A percentile compares a stretch with the other conserved stretches of the same genome.
Evolutionary conservation across 2,888 invertebrate species (phyloP).

Genomic region (Scaptomyza tumidula): DNA sequence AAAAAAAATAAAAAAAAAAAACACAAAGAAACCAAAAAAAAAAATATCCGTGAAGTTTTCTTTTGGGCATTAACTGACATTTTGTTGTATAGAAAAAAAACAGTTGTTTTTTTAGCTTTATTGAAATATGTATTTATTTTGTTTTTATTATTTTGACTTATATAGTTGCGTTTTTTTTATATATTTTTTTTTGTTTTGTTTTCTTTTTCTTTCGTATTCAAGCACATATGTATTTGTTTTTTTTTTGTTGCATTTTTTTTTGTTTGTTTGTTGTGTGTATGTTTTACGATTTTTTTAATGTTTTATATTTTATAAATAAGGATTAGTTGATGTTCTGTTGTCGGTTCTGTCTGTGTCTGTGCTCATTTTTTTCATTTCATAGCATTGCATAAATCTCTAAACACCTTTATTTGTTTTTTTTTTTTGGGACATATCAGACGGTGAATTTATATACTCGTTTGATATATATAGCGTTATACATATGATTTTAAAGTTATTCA

Average conservation of each 20-base stretch:
- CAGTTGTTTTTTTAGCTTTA: conserved; percentile 62
- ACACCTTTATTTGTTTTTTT: conserved; percentile 6
- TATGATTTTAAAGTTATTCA: conserved; percentile 57
- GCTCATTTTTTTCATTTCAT: conserved; percentile 57
- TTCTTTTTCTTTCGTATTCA: conserved; percentile 71
- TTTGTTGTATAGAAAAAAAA: conserved; percentile 9
- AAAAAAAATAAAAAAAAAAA: conserved; percentile 62
- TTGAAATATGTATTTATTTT: conserved; percentile 80
- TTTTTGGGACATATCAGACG: conserved; percentile 40
- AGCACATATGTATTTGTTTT: conserved; percentile 74
- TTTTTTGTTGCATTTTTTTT: conserved; percentile 60
- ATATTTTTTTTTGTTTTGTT: conserved; percentile 54
- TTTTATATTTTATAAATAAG: conserved; percentile 72
- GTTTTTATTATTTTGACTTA: conserved; percentile 78
- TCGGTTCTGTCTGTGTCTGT: conserved; percentile 43
- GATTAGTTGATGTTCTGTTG: conserved; percentile 69
- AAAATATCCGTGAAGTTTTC: conserved; percentile 1
- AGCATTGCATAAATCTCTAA: conserved; percentile 70
- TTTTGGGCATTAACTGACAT: neutral
- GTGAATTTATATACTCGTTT: conserved; percentile 52
- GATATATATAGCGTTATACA: conserved; percentile 66
- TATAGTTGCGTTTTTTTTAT: conserved; percentile 75
- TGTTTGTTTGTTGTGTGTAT: conserved; percentile 55
- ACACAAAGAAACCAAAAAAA: conserved; percentile 44
- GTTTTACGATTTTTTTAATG: conserved; percentile 61